These are phyloP conservation scores for Trichomycterus rosablanca DNA, from an alignment of 2,113 vertebrate species.

Conservation along the genomic window DNA sequence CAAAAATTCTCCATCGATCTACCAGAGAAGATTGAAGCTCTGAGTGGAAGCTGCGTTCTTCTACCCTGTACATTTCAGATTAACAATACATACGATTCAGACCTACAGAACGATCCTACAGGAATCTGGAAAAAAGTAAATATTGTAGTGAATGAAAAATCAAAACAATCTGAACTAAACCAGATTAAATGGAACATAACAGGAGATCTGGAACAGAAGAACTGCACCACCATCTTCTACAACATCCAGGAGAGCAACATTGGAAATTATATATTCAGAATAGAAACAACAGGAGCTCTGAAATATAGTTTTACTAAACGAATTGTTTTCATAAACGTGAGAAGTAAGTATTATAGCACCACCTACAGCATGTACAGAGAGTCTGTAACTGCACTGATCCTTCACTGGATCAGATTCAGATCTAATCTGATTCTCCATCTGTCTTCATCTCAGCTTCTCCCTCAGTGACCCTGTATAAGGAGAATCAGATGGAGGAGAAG, in stretches of 20 bases:
- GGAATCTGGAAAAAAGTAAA: neutral
- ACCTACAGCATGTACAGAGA: neutral
- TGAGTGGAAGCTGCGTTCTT: no score
- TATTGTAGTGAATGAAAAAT: no score
- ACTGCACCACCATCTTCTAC: conserved; percentile 28
- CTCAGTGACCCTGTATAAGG: conserved; percentile 7
- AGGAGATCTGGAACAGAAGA: neutral
- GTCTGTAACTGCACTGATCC: neutral
- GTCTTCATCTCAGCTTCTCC: conserved; percentile 17
- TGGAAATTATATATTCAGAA: conserved; percentile 16
- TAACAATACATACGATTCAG: no score
- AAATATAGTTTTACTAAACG: neutral
- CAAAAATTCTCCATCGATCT: no score
- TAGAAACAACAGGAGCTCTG: neutral
- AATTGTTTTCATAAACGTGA: neutral
- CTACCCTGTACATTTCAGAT: no score
- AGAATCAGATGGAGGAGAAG: conserved; percentile 7
- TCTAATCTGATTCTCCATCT: neutral
- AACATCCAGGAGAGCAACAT: neutral
- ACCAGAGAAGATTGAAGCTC: no score
- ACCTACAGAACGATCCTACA: no score
- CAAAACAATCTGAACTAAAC: neutral
- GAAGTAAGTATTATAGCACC: conserved; percentile 4
- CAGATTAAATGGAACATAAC: neutral
- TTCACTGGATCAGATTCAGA: neutral